phyloP scores from a whole-genome alignment of 2,113 vertebrate genomes.

The Campylomormyrus numenius region DNA sequence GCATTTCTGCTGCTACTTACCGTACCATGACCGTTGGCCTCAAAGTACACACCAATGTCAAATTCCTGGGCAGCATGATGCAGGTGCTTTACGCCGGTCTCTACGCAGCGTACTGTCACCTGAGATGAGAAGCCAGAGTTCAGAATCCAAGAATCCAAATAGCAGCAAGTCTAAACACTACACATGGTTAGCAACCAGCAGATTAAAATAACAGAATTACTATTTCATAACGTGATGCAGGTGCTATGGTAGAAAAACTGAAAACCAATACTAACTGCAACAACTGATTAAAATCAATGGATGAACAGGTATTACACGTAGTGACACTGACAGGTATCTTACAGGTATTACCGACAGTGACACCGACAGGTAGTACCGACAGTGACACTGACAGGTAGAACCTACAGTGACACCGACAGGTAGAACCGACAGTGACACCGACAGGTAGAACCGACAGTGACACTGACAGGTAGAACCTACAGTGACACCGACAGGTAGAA shows the following conservation, averaged over 20 bases:
- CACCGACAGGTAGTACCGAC: too few relatives aligned
- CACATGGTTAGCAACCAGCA: neutral
- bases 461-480: too few relatives aligned
- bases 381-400: too few relatives aligned
- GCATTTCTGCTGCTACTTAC: slow-evolving; percentile 57
- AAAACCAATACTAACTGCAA: neutral
- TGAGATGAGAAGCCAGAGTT: slow-evolving; percentile 38
- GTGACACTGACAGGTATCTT: neutral
- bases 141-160: neutral
- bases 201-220: neutral
- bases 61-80: slow-evolving; percentile 88
- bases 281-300: neutral
- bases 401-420: too few relatives aligned
- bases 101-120: slow-evolving; percentile 83
- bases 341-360: too few relatives aligned
- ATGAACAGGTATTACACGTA: neutral
- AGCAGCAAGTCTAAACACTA: neutral
- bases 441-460: too few relatives aligned
- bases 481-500: too few relatives aligned
- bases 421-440: too few relatives aligned
- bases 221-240: neutral
- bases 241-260: neutral
- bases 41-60: slow-evolving; percentile 91
- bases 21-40: slow-evolving; percentile 94
- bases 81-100: slow-evolving; percentile 93